phyloP scores from a whole-genome alignment of 2,888 invertebrate genomes.

The Drosophila colorata region DNA sequence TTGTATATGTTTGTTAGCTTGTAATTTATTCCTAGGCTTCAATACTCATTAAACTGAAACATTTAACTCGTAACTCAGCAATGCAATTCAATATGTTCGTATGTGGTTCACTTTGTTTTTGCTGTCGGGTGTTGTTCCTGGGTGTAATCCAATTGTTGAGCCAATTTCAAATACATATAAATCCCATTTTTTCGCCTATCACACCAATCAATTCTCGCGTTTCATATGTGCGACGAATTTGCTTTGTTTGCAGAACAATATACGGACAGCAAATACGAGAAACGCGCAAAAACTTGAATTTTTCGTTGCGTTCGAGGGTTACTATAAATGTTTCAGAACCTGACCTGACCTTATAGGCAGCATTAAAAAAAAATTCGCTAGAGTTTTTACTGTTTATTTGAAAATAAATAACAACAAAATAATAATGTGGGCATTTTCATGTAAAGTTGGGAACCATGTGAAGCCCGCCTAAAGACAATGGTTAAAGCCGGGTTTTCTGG shows the following conservation, averaged over 20 bases:
- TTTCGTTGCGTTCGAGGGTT: slow-evolving; percentile 38
- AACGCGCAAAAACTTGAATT: slow-evolving; percentile 22
- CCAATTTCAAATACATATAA: slow-evolving; percentile 17
- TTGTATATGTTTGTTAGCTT: slow-evolving; percentile 62
- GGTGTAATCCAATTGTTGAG: slow-evolving; percentile 36
- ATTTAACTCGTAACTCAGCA: slow-evolving; percentile 18
- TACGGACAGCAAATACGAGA: slow-evolving; percentile 45
- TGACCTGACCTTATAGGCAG: too few relatives aligned
- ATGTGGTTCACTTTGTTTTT: slow-evolving; percentile 1
- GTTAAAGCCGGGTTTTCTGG: too few relatives aligned
- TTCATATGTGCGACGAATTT: slow-evolving; percentile 57
- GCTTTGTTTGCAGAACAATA: slow-evolving; percentile 61
- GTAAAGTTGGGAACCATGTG: too few relatives aligned
- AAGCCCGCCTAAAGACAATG: too few relatives aligned
- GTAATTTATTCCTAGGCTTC: slow-evolving; percentile 44
- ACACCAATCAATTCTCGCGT: slow-evolving; percentile 53
- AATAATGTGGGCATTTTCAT: too few relatives aligned
- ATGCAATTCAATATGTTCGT: slow-evolving; percentile 34
- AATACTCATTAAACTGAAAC: slow-evolving; percentile 64
- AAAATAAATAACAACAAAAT: too few relatives aligned
- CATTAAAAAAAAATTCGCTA: too few relatives aligned
- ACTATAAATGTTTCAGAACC: slow-evolving; percentile 27
- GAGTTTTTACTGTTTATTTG: too few relatives aligned
- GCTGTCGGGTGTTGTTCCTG: not conserved
- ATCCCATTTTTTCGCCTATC: slow-evolving; percentile 25